These are phyloP conservation scores for Amphiprion clarkii DNA, from an alignment of 2,797 vertebrate genomes.

Conservation along the genomic window DNA sequence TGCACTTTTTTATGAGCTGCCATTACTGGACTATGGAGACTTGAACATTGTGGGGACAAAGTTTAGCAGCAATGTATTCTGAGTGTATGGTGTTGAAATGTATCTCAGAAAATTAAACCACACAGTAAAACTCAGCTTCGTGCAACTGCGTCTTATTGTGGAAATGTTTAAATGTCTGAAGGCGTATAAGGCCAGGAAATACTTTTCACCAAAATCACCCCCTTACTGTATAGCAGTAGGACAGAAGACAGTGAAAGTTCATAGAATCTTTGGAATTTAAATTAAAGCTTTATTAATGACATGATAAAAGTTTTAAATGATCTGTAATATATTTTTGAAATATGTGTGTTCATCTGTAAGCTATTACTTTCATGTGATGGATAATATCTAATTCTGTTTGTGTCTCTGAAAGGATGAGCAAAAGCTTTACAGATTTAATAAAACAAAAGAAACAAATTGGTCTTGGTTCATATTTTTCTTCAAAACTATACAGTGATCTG, in stretches of 20 bases:
- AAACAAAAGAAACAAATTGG: too few species aligned
- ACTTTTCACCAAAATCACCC: not conserved
- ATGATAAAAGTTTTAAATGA: not conserved
- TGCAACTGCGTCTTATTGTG: constrained; percentile 35
- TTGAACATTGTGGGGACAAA: constrained; percentile 18
- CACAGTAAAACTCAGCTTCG: constrained; percentile 9
- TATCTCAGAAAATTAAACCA: constrained; percentile 29
- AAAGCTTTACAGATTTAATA: not conserved
- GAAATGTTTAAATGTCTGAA: constrained; percentile 29
- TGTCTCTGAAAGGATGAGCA: not conserved
- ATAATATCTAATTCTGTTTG: not conserved
- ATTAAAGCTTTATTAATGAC: not conserved
- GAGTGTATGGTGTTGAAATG: constrained; percentile 1
- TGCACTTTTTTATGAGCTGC: constrained; percentile 27
- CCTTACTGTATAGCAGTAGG: not conserved
- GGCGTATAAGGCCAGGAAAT: constrained; percentile 1
- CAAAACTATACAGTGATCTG: not conserved
- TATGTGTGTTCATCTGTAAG: constrained; percentile 5
- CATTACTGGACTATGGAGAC: constrained; percentile 5
- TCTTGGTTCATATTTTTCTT: too few species aligned
- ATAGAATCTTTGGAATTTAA: constrained; percentile 3
- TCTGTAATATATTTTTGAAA: not conserved
- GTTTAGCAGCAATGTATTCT: not conserved
- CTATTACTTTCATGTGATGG: constrained; percentile 8
- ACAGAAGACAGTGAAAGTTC: not conserved